phyloP scores from a whole-genome alignment of 2,888 invertebrate species.

The Ennomos fuscantarius region DNA sequence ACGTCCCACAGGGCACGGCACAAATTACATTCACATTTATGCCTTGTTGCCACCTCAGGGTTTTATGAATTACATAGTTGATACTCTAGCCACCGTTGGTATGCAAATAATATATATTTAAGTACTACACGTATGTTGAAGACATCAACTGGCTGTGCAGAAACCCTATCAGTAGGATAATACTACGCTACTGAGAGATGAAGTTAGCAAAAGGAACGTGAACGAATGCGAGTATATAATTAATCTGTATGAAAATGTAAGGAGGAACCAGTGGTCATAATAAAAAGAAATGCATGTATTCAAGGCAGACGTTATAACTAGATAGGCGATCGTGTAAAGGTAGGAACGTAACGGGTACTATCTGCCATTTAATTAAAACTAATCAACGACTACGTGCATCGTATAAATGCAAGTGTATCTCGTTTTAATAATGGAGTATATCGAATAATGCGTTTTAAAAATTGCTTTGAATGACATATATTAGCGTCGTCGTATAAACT shows the following conservation, averaged over 20 bases:
- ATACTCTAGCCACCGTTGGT: too few species aligned
- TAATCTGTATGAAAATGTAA: background rate
- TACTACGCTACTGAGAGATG: too few species aligned
- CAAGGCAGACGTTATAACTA: constrained; percentile 23
- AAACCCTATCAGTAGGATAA: too few species aligned
- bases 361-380: constrained; percentile 24
- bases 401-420: constrained; percentile 15
- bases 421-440: constrained; percentile 26
- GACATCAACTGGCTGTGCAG: too few species aligned
- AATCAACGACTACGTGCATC: constrained; percentile 20
- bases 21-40: constrained; percentile 37
- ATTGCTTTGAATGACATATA: constrained; percentile 17
- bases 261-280: background rate
- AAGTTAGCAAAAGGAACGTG: too few species aligned
- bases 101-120: too few species aligned
- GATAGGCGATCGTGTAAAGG: constrained; percentile 11
- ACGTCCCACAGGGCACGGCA: constrained; percentile 47
- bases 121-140: too few species aligned
- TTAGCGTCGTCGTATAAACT: too few species aligned
- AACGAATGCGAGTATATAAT: background rate
- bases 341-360: constrained; percentile 25
- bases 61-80: too few species aligned
- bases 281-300: constrained; percentile 4
- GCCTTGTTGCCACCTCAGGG: constrained; percentile 22
- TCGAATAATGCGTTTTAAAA: constrained; percentile 16